These are phyloP conservation scores for Neria commutata DNA, from an alignment of 2,888 invertebrate species.

Conservation along the genomic window DNA sequence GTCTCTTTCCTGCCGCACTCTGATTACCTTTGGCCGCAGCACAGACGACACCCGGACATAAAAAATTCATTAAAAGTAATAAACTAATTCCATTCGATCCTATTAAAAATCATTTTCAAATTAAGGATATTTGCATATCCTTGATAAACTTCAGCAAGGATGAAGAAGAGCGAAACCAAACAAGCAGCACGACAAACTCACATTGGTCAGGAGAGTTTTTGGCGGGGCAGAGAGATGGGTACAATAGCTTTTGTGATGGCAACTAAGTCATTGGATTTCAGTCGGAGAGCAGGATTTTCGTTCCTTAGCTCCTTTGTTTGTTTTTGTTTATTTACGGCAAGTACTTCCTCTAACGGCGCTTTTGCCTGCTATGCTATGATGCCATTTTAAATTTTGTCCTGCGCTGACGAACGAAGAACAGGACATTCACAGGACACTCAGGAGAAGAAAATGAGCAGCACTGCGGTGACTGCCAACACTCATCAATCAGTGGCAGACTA, in stretches of 20 bases:
- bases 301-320: too few species aligned
- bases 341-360: background rate
- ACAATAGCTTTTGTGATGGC: too few species aligned
- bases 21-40: background rate
- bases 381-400: constrained; percentile 16
- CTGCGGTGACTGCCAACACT: constrained; percentile 44
- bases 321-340: constrained; percentile 28
- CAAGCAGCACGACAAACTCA: constrained; percentile 5
- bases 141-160: constrained; percentile 54
- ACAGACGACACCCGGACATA: constrained; percentile 47
- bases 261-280: too few species aligned
- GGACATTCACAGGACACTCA: constrained; percentile 5
- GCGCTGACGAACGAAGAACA: constrained; percentile 8
- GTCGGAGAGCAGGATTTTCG: too few species aligned
- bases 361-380: constrained; percentile 14
- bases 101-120: constrained; percentile 61
- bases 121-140: constrained; percentile 61
- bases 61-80: constrained; percentile 61
- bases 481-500: constrained; percentile 62
- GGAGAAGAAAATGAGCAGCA: background rate
- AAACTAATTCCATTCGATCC: constrained; percentile 62
- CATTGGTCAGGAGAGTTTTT: too few species aligned
- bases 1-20: background rate
- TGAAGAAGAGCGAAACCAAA: constrained; percentile 17
- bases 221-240: too few species aligned